These are phyloP conservation scores for Trichomalopsis sarcophagae DNA, from an alignment of 1,140 invertebrate species.

Conservation along the genomic window DNA sequence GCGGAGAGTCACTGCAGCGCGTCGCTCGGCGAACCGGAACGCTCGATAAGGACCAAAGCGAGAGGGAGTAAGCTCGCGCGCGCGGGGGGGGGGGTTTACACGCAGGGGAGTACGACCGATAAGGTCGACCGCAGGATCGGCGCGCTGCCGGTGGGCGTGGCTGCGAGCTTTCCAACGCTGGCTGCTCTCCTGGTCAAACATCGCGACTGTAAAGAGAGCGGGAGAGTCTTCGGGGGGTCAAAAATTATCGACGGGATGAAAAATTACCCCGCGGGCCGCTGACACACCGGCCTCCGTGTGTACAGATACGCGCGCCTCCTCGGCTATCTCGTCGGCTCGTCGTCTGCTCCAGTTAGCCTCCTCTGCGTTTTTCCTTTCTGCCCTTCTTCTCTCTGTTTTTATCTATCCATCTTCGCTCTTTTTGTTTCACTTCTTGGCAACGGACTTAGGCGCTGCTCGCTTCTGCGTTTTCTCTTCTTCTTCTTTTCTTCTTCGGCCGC, in stretches of 20 bases:
- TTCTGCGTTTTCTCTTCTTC: background rate
- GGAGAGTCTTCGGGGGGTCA: conserved; percentile 37
- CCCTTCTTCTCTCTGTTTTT: background rate
- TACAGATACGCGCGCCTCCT: background rate
- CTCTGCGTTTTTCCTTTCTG: background rate
- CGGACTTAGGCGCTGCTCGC: background rate
- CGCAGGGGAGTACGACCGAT: conserved; percentile 49
- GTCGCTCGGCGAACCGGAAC: conserved; percentile 61
- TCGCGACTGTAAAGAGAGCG: conserved; percentile 25
- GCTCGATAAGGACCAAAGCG: conserved; percentile 61
- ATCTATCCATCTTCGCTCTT: background rate
- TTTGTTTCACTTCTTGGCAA: conserved; percentile 33
- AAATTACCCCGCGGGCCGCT: background rate
- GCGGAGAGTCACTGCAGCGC: conserved; percentile 21
- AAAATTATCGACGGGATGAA: conserved; percentile 30
- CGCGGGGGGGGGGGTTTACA: background rate
- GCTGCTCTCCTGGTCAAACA: conserved; percentile 41
- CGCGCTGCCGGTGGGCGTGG: conserved; percentile 46
- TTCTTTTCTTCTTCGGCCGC: background rate
- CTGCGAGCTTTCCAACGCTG: conserved; percentile 42
- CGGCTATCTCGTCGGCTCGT: no score
- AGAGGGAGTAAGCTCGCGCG: background rate
- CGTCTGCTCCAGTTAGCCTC: conserved; percentile 34
- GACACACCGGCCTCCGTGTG: background rate
- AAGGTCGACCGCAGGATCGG: conserved; percentile 56